Base-by-base conservation (phyloP, 2,888 invertebrate genomes). In the Coelogynopora nodosa region DNA sequence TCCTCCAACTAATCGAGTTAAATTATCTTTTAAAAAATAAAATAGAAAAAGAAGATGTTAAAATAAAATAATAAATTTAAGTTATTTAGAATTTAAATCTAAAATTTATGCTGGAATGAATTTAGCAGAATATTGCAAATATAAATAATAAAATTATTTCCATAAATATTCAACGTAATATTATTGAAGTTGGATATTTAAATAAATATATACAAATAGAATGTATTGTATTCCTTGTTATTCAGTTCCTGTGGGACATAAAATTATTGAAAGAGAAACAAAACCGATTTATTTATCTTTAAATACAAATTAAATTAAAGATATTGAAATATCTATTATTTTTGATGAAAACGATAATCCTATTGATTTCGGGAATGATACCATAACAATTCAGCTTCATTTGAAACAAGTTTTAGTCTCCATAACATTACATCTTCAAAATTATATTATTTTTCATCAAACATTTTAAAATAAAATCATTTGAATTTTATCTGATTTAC, bases 241-340 rank as follows among this genome's bases (percentile, higher is more conserved):
- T 49, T 86, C 84, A 82, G 87, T 88, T 28, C 82, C 83, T 23
- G 85, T 88, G 0, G 88, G 88, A 13, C 85, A 87, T 31, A 88
- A 88, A 87, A 88, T 88, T 23, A 31, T 88, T 31, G 84, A 88
- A 83, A 84, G 0, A 23, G 88, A 87, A 29, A 26, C 67, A 26
- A 87, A 88, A 67, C 81, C 82, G 28, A 80, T 88, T 30, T 88
- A 87, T 87, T 85, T 88, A 23, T 87, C 87, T 29, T 29, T 87
- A 5, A 30, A 31, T 28, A 28, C 82, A 28, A 81, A 88, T 30
- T 85, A 84, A n/a, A 86, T 88, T 31, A 67, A 31, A 31, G 81
- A 28, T 67, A n/a, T 87, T 31, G 84, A 67, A 74, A 29, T 82
- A 30, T 28, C 31, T n/a, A 27, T 84, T 80, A n/a, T n/a, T n/a